Base-by-base conservation (phyloP, 2,113 vertebrate genomes). In the Dasyornis broadbenti region DNA sequence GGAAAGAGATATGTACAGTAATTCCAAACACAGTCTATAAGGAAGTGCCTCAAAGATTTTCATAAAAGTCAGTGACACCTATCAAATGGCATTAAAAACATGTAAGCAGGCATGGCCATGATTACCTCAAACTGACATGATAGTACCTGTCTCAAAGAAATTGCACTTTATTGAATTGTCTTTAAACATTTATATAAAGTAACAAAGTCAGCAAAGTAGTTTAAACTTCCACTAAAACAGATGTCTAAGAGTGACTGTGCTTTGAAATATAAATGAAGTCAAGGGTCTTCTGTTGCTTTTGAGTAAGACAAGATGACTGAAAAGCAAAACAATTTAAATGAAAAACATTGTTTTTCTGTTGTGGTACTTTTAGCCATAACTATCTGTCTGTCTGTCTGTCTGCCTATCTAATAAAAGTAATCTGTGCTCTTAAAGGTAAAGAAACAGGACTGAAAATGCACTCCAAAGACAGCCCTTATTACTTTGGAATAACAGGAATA, bases 261-360 rank as follows among this genome's bases (percentile, higher is more conserved):
- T 98, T 97, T 97, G 97, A 97, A 97, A 97, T 88, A 96, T 89
- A 97, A 97, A 97, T 92, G 89, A 98, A 97, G 93, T 96, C 95
- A 97, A 96, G 96, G 92, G 93, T 97, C 95, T 97, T 97, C 94
- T 94, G 66, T 96, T 96, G 96, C 96, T 97, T 96, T 97, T 97
- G 94, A 96, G 97, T 96, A 97, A 97, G 96, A 95, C 96, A 97
- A 97, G 90, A 90, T 96, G 93, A 94, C 92, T 96, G 85, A 94
- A 97, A 96, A 91, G 82, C 80, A 97, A 96, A 98, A 95, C 95
- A 97, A 90, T 86, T 92, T 92, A 97, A 96, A 98, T 94, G 87
- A 97, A 96, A 97, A 97, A 70, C 95, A 97, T 85, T 97, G 95
- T 97, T 96, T 95, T 97, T 91, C 73, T 92, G 71, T 86, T 96